These are phyloP conservation scores for Oryzias dopingdopingensis DNA, from an alignment of 2,797 vertebrate genomes.

Conservation along the genomic window DNA sequence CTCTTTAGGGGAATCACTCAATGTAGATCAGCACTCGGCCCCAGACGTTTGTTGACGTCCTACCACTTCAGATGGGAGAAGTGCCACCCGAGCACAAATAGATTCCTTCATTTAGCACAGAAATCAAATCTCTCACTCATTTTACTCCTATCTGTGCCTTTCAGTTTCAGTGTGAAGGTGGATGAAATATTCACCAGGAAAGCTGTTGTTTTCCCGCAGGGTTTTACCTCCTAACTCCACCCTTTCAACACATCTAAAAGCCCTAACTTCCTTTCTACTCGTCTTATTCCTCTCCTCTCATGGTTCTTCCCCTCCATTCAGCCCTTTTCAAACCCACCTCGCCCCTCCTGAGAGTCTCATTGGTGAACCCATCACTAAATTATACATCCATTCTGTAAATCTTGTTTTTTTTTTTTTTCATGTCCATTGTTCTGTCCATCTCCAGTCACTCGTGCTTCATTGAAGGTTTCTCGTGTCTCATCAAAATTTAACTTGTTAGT, in stretches of 20 bases:
- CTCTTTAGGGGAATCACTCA: conserved; percentile 28
- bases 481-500: conserved; percentile 51
- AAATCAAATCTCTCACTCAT: conserved; percentile 42
- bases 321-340: conserved; percentile 1
- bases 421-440: conserved; percentile 21
- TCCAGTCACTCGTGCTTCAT: conserved; percentile 32
- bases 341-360: conserved; percentile 26
- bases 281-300: conserved; percentile 2
- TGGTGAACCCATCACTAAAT: conserved; percentile 47
- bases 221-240: conserved; percentile 19
- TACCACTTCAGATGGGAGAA: conserved; percentile 31
- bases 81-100: conserved; percentile 29
- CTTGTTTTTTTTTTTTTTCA: conserved; percentile 37
- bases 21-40: conserved; percentile 37
- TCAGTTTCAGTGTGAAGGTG: conserved; percentile 26
- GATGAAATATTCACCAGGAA: conserved; percentile 67
- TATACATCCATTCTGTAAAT: conserved; percentile 45
- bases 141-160: conserved; percentile 27
- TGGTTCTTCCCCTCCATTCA: conserved; percentile 4
- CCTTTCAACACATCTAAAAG: background rate
- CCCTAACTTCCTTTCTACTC: background rate
- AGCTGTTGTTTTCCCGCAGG: conserved; percentile 51
- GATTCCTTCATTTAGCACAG: conserved; percentile 34
- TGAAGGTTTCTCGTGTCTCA: conserved; percentile 8
- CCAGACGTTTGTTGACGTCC: conserved; percentile 30